Percentiles rank a stretch among this genome's conserved stretches.
Conservation (phyloP, 1,140 invertebrate species). For the Drosophila teissieri region DNA sequence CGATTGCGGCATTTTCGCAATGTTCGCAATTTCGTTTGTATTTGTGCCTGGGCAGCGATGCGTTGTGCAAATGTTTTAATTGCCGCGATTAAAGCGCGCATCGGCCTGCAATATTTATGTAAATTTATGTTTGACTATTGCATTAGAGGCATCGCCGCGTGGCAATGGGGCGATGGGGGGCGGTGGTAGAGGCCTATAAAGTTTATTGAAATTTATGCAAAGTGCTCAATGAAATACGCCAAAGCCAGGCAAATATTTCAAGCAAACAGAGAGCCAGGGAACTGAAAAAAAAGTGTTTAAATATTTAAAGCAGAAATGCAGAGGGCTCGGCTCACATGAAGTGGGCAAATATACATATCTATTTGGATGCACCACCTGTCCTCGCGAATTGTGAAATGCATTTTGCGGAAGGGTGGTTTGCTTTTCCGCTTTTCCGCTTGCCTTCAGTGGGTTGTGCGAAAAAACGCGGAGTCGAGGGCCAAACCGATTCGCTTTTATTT, state of each 20-base stretch:
- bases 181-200: conserved; percentile 1
- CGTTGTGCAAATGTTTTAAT: conserved; percentile 63
- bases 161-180: too few species aligned
- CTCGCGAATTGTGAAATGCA: conserved; percentile 11
- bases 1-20: conserved; percentile 39
- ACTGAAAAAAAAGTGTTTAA: conserved; percentile 19
- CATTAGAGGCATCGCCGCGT: conserved; percentile 37
- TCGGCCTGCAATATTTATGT: conserved; percentile 49
- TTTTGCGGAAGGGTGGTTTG: conserved; percentile 28
- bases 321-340: conserved; percentile 13
- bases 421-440: conserved; percentile 21
- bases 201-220: conserved; percentile 52
- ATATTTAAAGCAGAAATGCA: conserved; percentile 37
- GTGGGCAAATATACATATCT: neutral
- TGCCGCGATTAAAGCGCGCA: conserved; percentile 53
- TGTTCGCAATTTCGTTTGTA: conserved; percentile 47
- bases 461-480: conserved; percentile 20
- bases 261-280: conserved; percentile 19
- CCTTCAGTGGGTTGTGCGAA: conserved; percentile 3
- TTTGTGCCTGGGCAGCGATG: conserved; percentile 43
- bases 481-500: conserved; percentile 48
- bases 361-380: conserved; percentile 20
- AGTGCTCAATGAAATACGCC: conserved; percentile 39
- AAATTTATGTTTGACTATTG: conserved; percentile 59
- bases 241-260: conserved; percentile 31